Conservation (phyloP, 2,888 invertebrate genomes). For the Ashinkailepas kermadecensis region DNA sequence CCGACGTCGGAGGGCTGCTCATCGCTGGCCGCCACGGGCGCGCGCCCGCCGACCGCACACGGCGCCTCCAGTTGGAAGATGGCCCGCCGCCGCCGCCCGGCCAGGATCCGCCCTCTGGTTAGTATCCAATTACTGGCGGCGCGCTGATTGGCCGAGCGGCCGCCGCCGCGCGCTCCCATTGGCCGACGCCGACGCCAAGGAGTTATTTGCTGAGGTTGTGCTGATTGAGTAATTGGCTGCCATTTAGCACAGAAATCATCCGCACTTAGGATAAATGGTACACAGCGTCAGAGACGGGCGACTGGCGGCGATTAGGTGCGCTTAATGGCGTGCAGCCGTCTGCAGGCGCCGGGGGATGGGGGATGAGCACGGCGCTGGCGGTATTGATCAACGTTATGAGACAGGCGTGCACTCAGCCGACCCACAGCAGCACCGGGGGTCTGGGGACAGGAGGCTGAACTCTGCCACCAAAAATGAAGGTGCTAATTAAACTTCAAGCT, state of each 20-base stretch:
- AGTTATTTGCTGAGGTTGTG: conserved; percentile 6
- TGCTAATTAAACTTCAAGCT: no score
- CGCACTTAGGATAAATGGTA: conserved; percentile 19
- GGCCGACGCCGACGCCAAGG: not conserved
- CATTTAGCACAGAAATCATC: conserved; percentile 19
- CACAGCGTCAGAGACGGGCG: not conserved
- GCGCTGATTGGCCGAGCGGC: not conserved
- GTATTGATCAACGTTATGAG: not conserved
- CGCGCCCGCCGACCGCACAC: not conserved
- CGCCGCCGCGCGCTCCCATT: not conserved
- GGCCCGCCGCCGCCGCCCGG: conserved; percentile 11
- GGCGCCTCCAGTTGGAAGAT: not conserved
- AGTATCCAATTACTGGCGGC: conserved; percentile 30
- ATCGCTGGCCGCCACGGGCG: not conserved
- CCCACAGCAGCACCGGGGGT: no score
- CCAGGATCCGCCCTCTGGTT: conserved; percentile 1
- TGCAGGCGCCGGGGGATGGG: not conserved
- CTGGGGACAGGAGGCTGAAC: no score
- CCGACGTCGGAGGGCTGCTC: not conserved
- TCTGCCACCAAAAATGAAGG: no score
- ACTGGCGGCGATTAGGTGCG: not conserved
- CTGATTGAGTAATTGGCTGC: conserved; percentile 21
- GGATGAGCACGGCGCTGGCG: not conserved
- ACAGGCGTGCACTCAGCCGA: no score
- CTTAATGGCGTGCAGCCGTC: not conserved